phyloP scores from a whole-genome alignment of 2,888 invertebrate genomes.

The Eupelmus urozonus region DNA sequence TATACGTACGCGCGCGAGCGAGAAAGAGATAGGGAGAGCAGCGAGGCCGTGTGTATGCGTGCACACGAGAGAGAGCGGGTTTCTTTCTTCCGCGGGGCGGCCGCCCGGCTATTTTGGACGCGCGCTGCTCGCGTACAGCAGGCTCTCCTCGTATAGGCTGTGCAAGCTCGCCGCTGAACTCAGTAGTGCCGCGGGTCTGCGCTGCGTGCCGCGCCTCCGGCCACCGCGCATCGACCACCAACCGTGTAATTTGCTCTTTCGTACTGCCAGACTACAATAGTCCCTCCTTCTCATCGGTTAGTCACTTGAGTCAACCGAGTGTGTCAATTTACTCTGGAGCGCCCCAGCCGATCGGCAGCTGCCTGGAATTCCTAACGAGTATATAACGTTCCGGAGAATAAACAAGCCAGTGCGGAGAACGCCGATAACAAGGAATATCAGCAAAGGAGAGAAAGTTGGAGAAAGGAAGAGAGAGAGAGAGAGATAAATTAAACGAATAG shows the following conservation, averaged over 20 bases:
- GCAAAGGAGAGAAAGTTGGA: background rate
- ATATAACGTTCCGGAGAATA: too few species aligned
- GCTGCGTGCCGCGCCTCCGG: too few species aligned
- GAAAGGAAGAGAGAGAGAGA: background rate
- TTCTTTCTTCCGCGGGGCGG: constrained; percentile 50
- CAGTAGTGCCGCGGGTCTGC: background rate
- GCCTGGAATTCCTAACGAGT: too few species aligned
- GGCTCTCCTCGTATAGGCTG: background rate
- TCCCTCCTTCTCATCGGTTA: background rate
- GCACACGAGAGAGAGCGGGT: constrained; percentile 8
- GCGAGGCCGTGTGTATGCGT: background rate
- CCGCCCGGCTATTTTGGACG: constrained; percentile 73
- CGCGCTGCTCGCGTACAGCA: background rate
- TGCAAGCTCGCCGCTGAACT: background rate
- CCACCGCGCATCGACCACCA: too few species aligned
- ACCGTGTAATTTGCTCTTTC: too few species aligned
- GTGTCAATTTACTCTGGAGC: constrained; percentile 20
- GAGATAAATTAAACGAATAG: background rate
- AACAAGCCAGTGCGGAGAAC: too few species aligned
- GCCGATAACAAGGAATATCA: background rate
- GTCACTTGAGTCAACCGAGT: background rate
- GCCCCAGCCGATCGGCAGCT: constrained; percentile 32
- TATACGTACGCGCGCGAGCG: background rate
- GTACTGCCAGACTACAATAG: too few species aligned
- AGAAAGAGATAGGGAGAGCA: constrained; percentile 8